Evolutionary conservation across 2,888 invertebrate genomes (phyloP).

Genomic region (Saturnia japonica): DNA sequence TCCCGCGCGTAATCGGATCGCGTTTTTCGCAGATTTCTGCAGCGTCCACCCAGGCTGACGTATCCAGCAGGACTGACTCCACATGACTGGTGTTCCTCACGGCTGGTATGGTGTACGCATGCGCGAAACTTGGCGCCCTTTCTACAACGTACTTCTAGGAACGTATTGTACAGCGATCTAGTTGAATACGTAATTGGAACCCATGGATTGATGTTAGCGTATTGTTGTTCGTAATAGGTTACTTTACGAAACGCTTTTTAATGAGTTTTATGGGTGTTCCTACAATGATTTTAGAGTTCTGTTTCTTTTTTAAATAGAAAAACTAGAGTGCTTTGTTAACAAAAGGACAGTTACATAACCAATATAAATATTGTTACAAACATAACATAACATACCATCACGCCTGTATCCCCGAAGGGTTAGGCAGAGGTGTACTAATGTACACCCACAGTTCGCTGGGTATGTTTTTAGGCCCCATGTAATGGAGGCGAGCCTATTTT

Average conservation of each 20-base stretch:
- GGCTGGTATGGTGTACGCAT: slow-evolving; percentile 52
- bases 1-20: slow-evolving; percentile 33
- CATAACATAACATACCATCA: no score
- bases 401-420: no score
- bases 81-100: slow-evolving; percentile 55
- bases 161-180: slow-evolving; percentile 77
- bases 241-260: background rate
- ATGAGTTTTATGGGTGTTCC: background rate
- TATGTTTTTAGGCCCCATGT: no score
- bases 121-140: slow-evolving; percentile 76
- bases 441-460: no score
- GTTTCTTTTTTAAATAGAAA: background rate
- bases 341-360: no score
- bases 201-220: slow-evolving; percentile 21
- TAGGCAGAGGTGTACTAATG: no score
- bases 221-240: slow-evolving; percentile 23
- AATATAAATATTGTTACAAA: no score
- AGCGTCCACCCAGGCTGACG: slow-evolving; percentile 49
- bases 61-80: slow-evolving; percentile 61
- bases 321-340: background rate
- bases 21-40: slow-evolving; percentile 26
- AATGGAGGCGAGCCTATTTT: no score
- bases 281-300: background rate
- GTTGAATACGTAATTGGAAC: slow-evolving; percentile 71
- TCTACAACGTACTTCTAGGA: slow-evolving; percentile 64